phyloP scores from a whole-genome alignment of 2,797 vertebrate species.

The Crocidura indochinensis region DNA sequence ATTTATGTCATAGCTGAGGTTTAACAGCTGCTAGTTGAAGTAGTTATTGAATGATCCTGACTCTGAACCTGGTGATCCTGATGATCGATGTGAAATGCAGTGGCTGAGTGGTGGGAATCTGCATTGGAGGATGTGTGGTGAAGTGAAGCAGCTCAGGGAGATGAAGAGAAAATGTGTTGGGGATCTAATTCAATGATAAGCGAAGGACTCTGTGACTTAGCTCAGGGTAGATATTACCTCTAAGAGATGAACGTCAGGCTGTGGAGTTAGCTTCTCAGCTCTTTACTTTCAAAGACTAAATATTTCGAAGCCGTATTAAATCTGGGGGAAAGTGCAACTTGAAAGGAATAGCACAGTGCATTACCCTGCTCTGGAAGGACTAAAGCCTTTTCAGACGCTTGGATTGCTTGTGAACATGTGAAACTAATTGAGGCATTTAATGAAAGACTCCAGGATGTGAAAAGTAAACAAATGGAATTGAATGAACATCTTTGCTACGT shows the following conservation, averaged over 20 bases:
- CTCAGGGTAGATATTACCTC: conserved; percentile 76
- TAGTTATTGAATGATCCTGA: conserved; percentile 34
- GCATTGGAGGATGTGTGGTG: not conserved
- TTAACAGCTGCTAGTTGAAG: conserved; percentile 44
- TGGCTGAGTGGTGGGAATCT: not conserved
- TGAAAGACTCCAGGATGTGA: not conserved
- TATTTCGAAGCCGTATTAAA: conserved; percentile 79
- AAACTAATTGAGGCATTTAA: conserved; percentile 25
- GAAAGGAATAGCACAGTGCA: conserved; percentile 64
- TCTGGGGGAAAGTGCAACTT: conserved; percentile 76
- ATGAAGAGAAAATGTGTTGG: conserved; percentile 73
- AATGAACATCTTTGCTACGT: conserved; percentile 2
- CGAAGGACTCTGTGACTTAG: conserved; percentile 70
- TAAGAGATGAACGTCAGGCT: conserved; percentile 71
- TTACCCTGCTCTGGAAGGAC: conserved; percentile 53
- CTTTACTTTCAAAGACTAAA: conserved; percentile 75
- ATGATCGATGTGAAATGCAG: conserved; percentile 7
- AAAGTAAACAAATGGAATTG: conserved; percentile 17
- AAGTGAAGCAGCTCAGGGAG: conserved; percentile 67
- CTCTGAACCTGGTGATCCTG: conserved; percentile 5
- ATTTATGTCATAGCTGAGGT: conserved; percentile 33
- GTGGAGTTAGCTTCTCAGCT: conserved; percentile 77
- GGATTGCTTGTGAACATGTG: not conserved
- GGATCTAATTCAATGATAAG: conserved; percentile 37
- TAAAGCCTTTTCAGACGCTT: not conserved